A percentile compares a stretch with the other conserved stretches of the same genome.
These are phyloP conservation scores for Zootermopsis nevadensis DNA, from an alignment of 2,888 invertebrate genomes.

Conservation along the genomic window DNA sequence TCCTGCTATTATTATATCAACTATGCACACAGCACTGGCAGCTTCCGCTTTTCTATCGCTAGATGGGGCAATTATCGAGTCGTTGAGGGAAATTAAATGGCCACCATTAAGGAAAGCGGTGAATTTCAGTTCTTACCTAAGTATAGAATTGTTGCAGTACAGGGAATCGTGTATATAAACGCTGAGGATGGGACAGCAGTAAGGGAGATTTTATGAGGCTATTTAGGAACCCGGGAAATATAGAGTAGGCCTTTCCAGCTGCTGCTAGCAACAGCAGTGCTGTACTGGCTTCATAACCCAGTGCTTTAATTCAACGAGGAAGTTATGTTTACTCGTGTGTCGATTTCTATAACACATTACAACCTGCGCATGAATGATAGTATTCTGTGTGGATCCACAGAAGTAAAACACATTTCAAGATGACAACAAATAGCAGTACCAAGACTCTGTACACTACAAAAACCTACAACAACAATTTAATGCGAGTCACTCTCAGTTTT, in stretches of 20 bases:
- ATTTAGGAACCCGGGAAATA: constrained; percentile 28
- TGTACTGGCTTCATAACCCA: not conserved
- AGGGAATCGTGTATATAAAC: constrained; percentile 26
- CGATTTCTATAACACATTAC: no score
- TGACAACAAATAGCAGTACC: no score
- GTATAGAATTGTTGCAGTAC: constrained; percentile 36
- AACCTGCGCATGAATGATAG: no score
- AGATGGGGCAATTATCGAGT: constrained; percentile 52
- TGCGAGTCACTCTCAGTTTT: no score
- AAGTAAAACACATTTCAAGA: no score
- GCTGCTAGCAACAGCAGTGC: not conserved
- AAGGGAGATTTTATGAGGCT: not conserved
- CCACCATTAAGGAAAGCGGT: constrained; percentile 46
- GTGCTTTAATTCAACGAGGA: no score
- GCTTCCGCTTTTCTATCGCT: constrained; percentile 46
- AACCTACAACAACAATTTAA: no score
- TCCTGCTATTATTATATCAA: constrained; percentile 42
- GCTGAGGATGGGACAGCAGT: not conserved
- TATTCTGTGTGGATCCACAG: no score
- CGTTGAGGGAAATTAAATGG: constrained; percentile 53
- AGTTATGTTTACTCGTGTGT: no score
- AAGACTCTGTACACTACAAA: no score
- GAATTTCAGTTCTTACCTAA: constrained; percentile 42
- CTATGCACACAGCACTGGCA: constrained; percentile 40
- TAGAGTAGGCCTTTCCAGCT: constrained; percentile 20